A percentile compares a stretch with the other conserved stretches of the same genome.
Conservation (phyloP, 2,888 invertebrate species). For the Mimas tiliae region DNA sequence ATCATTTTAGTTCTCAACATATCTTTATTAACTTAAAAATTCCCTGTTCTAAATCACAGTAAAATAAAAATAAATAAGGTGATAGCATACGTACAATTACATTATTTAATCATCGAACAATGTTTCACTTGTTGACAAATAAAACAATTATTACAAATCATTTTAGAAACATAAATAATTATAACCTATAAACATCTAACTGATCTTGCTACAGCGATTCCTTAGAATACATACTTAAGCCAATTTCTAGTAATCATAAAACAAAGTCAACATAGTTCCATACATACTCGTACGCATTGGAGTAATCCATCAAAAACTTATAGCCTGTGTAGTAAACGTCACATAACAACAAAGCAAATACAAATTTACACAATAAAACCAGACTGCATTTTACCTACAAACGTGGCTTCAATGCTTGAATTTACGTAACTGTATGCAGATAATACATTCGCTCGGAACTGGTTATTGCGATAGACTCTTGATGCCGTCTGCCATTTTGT, state of each 20-base stretch:
- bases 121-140: too few relatives aligned
- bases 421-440: slow-evolving; percentile 37
- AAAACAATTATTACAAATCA: too few relatives aligned
- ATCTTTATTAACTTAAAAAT: neutral
- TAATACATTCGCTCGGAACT: slow-evolving; percentile 31
- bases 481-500: slow-evolving; percentile 67
- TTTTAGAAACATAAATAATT: too few relatives aligned
- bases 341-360: neutral
- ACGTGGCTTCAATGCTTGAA: slow-evolving; percentile 24
- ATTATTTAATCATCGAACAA: neutral
- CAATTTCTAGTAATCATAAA: neutral
- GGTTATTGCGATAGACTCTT: slow-evolving; percentile 58
- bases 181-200: too few relatives aligned
- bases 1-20: neutral
- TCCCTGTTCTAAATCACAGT: neutral
- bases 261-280: neutral
- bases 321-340: slow-evolving; percentile 1
- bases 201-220: too few relatives aligned
- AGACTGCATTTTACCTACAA: slow-evolving; percentile 2
- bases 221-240: too few relatives aligned
- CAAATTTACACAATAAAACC: slow-evolving; percentile 8
- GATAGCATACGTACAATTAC: neutral
- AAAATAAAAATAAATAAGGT: neutral
- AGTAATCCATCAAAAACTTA: slow-evolving; percentile 7
- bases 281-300: neutral